Conservation (phyloP, 2,797 vertebrate species). For the Girardinus metallicus region DNA sequence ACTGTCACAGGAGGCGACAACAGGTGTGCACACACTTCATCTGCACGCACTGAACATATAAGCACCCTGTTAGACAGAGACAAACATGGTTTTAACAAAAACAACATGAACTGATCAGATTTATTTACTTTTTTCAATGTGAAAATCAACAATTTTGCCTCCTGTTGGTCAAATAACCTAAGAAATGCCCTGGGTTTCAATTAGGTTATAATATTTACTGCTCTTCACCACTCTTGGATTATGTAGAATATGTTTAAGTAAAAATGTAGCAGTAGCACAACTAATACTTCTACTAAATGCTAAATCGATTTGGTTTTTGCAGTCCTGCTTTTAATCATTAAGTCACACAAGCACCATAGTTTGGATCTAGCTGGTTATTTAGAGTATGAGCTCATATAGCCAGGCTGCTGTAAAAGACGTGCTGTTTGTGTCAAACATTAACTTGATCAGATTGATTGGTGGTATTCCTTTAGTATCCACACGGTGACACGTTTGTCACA, state of each 20-base stretch:
- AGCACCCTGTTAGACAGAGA: not conserved
- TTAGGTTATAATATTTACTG: too few relatives aligned
- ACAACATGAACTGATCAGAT: not conserved
- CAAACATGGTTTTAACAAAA: not conserved
- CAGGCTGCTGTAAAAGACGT: not conserved
- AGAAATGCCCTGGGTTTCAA: not conserved
- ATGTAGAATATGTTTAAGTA: not conserved
- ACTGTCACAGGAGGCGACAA: constrained; percentile 14
- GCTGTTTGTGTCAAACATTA: not conserved
- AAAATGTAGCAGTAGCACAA: not conserved
- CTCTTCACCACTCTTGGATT: too few relatives aligned
- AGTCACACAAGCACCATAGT: not conserved
- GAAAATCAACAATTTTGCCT: not conserved
- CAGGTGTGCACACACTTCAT: constrained; percentile 6
- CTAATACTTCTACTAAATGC: not conserved
- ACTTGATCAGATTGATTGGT: not conserved
- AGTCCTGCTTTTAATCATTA: not conserved
- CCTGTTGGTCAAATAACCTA: not conserved
- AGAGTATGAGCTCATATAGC: not conserved
- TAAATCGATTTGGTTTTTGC: not conserved
- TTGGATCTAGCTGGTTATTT: not conserved
- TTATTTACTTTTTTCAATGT: not conserved
- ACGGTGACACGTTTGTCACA: not conserved
- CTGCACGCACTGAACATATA: constrained; percentile 22
- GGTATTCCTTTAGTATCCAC: not conserved